Evolutionary conservation across 2,113 vertebrate species (phyloP).

Genomic region (Pseudonaja textilis): DNA sequence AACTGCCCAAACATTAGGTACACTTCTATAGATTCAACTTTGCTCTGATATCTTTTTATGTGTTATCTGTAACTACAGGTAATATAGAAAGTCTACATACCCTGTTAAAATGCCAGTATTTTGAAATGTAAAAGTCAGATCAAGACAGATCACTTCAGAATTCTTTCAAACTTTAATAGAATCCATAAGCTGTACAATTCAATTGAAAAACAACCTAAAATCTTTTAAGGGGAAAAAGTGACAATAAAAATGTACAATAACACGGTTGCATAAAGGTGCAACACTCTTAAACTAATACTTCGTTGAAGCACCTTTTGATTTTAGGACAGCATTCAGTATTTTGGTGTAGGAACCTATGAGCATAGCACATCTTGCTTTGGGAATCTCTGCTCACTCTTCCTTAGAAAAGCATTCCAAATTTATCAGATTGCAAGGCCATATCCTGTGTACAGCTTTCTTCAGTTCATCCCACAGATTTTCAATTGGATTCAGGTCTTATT

Average conservation of each 20-base stretch:
- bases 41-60: background rate
- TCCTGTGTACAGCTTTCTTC: background rate
- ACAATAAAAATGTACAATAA: background rate
- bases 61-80: background rate
- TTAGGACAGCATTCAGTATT: no score
- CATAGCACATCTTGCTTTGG: background rate
- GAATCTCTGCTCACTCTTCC: background rate
- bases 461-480: background rate
- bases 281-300: background rate
- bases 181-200: background rate
- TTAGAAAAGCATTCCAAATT: background rate
- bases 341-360: background rate
- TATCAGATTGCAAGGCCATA: background rate
- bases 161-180: background rate
- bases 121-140: background rate
- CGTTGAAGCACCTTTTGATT: background rate
- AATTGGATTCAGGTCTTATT: background rate
- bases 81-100: background rate
- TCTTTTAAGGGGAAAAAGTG: background rate
- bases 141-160: background rate
- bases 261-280: background rate
- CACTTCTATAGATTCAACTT: background rate
- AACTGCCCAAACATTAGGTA: background rate
- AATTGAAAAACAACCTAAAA: background rate
- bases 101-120: background rate